Conservation (phyloP, 1,140 invertebrate genomes). For the Zaprionus camerounensis region DNA sequence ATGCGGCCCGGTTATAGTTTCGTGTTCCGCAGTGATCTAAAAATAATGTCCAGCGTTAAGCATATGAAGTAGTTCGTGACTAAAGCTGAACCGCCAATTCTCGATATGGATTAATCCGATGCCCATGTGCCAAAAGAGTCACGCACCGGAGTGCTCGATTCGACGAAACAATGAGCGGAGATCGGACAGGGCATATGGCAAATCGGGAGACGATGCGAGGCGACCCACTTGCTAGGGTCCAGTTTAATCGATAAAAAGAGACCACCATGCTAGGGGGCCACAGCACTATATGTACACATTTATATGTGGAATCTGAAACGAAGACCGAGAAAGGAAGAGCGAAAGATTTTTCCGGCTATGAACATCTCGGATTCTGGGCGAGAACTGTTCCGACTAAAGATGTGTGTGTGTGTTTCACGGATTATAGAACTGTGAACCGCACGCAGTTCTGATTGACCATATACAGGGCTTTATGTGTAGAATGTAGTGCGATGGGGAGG, state of each 20-base stretch:
- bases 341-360: slow-evolving; percentile 1
- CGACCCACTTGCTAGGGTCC: slow-evolving; percentile 28
- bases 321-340: background rate
- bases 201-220: background rate
- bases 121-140: slow-evolving; percentile 61
- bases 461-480: slow-evolving; percentile 10
- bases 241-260: slow-evolving; percentile 31
- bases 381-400: slow-evolving; percentile 10
- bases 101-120: slow-evolving; percentile 43
- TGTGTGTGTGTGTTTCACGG: background rate
- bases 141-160: slow-evolving; percentile 49
- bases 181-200: background rate
- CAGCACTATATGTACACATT: no score
- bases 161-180: slow-evolving; percentile 43
- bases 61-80: slow-evolving; percentile 57
- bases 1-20: slow-evolving; percentile 1
- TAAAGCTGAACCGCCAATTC: slow-evolving; percentile 25
- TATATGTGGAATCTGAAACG: slow-evolving; percentile 23
- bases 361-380: slow-evolving; percentile 11
- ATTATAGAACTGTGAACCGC: slow-evolving; percentile 64
- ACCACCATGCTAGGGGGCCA: slow-evolving; percentile 48
- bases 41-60: slow-evolving; percentile 42
- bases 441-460: slow-evolving; percentile 66
- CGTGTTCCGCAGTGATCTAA: slow-evolving; percentile 44
- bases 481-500: background rate